phyloP scores from a whole-genome alignment of 2,888 invertebrate genomes.

The Hipparchia sbordonii region DNA sequence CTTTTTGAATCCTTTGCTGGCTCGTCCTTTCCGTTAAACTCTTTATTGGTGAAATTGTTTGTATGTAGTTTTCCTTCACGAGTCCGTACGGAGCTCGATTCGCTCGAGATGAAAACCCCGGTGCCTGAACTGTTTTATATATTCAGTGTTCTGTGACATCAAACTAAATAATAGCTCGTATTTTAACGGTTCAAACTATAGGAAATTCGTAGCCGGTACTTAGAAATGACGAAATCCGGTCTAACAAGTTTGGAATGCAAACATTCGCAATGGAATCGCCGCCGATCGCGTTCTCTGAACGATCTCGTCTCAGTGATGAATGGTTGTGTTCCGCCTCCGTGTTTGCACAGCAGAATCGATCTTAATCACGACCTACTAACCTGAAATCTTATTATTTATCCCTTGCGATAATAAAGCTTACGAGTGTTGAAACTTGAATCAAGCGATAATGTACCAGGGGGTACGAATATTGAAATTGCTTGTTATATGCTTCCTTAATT shows the following conservation, averaged over 20 bases:
- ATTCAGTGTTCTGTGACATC: not conserved
- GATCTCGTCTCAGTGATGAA: slow-evolving; percentile 44
- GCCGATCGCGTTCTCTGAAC: slow-evolving; percentile 15
- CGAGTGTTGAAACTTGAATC: not conserved
- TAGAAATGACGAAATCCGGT: slow-evolving; percentile 21
- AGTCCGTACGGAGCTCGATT: too few relatives aligned
- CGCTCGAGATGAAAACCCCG: too few relatives aligned
- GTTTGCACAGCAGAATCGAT: slow-evolving; percentile 35
- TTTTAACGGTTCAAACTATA: not conserved
- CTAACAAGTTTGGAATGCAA: slow-evolving; percentile 28
- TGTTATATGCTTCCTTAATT: too few relatives aligned
- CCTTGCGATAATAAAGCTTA: not conserved
- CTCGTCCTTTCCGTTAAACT: too few relatives aligned
- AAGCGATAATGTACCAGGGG: too few relatives aligned
- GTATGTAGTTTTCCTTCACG: too few relatives aligned
- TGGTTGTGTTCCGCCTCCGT: slow-evolving; percentile 48
- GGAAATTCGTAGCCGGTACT: slow-evolving; percentile 15
- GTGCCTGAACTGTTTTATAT: too few relatives aligned
- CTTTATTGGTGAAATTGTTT: too few relatives aligned
- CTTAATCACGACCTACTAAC: slow-evolving; percentile 49
- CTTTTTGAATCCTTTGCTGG: too few relatives aligned
- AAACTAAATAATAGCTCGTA: slow-evolving; percentile 4
- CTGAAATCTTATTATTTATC: slow-evolving; percentile 29
- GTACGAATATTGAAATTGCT: too few relatives aligned
- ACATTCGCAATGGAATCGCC: slow-evolving; percentile 25